Evolutionary conservation across 2,888 invertebrate genomes (phyloP).

Genomic region (Bedellia somnulentella): DNA sequence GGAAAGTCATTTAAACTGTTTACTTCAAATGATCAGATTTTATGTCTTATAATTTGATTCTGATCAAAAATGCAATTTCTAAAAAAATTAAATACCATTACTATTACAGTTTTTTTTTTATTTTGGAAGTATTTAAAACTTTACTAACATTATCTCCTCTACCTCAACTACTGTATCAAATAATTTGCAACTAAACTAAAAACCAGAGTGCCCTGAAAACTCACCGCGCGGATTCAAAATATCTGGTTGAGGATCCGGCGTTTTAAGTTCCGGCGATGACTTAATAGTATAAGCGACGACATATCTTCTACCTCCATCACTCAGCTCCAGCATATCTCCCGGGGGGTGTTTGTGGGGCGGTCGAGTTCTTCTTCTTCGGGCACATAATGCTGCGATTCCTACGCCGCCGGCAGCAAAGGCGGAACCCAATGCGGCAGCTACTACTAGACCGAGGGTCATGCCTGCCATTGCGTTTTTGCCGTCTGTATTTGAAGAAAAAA

Average conservation of each 20-base stretch:
- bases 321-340: conserved; percentile 62
- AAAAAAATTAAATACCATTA: too few species aligned
- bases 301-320: conserved; percentile 80
- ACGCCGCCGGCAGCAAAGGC: conserved; percentile 34
- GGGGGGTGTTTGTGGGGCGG: conserved; percentile 45
- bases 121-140: too few species aligned
- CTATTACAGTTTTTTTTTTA: too few species aligned
- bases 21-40: too few species aligned
- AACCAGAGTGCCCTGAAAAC: too few species aligned
- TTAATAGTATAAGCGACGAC: conserved; percentile 86
- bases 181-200: too few species aligned
- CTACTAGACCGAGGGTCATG: conserved; percentile 68
- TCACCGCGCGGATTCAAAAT: conserved; percentile 77
- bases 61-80: too few species aligned
- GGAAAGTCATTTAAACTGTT: too few species aligned
- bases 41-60: too few species aligned
- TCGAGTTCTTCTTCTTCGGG: conserved; percentile 29
- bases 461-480: conserved; percentile 70
- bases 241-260: conserved; percentile 73
- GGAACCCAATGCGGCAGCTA: conserved; percentile 36
- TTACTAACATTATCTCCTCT: too few species aligned
- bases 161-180: too few species aligned
- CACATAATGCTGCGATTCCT: conserved; percentile 31
- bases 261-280: conserved; percentile 57
- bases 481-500: conserved; percentile 43